Evolutionary conservation across 1,140 invertebrate genomes (phyloP).

Genomic region (Prorops nasuta): DNA sequence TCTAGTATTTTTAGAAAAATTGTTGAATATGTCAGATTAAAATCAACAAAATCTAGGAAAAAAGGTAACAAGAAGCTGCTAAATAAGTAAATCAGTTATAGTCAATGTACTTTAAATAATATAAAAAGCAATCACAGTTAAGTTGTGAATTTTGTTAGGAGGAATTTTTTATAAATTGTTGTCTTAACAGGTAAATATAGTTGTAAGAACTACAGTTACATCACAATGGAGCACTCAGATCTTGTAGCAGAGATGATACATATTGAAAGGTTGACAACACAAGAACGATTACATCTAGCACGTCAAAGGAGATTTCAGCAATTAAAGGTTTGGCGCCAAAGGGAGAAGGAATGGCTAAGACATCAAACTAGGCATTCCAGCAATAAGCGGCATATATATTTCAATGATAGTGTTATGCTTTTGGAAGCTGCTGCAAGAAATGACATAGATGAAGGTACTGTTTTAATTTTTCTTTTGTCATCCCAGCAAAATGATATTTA

Average conservation of each 20-base stretch:
- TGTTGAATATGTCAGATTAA: slow-evolving; percentile 30
- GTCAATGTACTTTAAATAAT: too few relatives aligned
- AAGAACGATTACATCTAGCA: slow-evolving; percentile 87
- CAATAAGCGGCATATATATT: slow-evolving; percentile 72
- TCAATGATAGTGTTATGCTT: slow-evolving; percentile 88
- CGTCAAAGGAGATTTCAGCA: slow-evolving; percentile 84
- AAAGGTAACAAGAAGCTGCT: too few relatives aligned
- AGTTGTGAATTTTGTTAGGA: too few relatives aligned
- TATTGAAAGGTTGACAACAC: slow-evolving; percentile 89
- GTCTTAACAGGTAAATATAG: slow-evolving; percentile 42
- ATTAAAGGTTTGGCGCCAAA: slow-evolving; percentile 82
- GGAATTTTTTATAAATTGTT: slow-evolving; percentile 2
- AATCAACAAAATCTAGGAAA: too few relatives aligned
- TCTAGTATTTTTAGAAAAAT: slow-evolving; percentile 26
- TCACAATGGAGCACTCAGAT: slow-evolving; percentile 83
- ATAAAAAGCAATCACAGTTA: too few relatives aligned
- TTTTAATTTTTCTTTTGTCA: too few relatives aligned
- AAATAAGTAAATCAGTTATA: too few relatives aligned
- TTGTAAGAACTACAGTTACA: slow-evolving; percentile 41
- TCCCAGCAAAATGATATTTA: too few relatives aligned
- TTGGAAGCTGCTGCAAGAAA: slow-evolving; percentile 93
- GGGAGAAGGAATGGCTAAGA: slow-evolving; percentile 77
- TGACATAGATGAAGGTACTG: slow-evolving; percentile 90
- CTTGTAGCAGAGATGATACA: slow-evolving; percentile 88
- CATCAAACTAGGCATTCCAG: slow-evolving; percentile 60